Percentiles rank a stretch among this genome's conserved stretches.
phyloP scores from a whole-genome alignment of 1,140 invertebrate genomes.

The Tetragnatha versicolor region DNA sequence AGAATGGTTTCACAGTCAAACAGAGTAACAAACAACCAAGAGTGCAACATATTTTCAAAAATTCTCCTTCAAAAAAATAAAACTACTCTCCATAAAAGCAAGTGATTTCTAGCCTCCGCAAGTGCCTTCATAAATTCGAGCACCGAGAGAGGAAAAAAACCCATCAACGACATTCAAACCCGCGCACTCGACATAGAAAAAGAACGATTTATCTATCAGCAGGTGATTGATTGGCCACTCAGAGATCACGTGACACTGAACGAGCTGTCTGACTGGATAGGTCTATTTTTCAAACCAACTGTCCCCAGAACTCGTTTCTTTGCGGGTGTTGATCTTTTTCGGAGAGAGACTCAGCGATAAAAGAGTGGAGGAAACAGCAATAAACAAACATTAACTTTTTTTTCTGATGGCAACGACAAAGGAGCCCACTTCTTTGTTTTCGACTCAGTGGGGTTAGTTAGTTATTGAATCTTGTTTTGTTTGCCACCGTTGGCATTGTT shows the following conservation, averaged over 20 bases:
- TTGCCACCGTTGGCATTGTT: not conserved
- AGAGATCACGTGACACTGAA: slow-evolving; percentile 48
- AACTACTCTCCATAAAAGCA: no score
- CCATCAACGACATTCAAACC: no score
- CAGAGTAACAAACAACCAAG: no score
- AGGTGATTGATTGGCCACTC: slow-evolving; percentile 47
- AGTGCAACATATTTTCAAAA: no score
- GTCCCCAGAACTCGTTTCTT: slow-evolving; percentile 33
- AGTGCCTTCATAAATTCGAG: no score
- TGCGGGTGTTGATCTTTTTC: slow-evolving; percentile 27
- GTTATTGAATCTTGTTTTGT: slow-evolving; percentile 15
- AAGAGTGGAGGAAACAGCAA: not conserved
- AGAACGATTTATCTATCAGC: slow-evolving; percentile 30
- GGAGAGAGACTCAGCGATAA: not conserved
- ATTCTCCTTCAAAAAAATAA: no score
- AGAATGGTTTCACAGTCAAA: no score
- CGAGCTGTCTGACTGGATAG: slow-evolving; percentile 40
- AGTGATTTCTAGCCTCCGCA: no score
- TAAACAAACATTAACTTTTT: slow-evolving; percentile 13
- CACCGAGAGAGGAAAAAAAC: no score
- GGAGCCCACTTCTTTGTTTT: not conserved
- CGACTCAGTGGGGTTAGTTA: not conserved
- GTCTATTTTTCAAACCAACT: slow-evolving; percentile 36
- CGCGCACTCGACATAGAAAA: slow-evolving; percentile 1
- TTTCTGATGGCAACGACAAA: not conserved